Evolutionary conservation across 2,888 invertebrate genomes (phyloP).

Genomic region (Chymomyza amoena): DNA sequence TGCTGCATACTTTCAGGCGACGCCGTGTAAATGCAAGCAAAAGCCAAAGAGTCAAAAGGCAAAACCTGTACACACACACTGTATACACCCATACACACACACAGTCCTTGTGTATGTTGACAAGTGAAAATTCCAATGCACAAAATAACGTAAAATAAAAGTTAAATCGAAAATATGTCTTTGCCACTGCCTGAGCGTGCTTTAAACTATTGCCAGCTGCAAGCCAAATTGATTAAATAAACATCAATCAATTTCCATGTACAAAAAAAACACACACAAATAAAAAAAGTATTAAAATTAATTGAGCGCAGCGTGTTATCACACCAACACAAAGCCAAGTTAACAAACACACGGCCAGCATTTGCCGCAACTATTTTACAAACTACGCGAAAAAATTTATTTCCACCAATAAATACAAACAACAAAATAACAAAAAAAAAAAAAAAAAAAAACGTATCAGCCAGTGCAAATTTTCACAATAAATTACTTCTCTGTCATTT

Average conservation of each 20-base stretch:
- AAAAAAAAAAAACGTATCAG: no score
- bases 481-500: slow-evolving; percentile 43
- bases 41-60: neutral
- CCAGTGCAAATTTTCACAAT: slow-evolving; percentile 7
- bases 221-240: slow-evolving; percentile 29
- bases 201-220: neutral
- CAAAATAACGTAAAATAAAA: neutral
- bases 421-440: slow-evolving; percentile 24
- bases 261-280: slow-evolving; percentile 41
- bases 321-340: slow-evolving; percentile 18
- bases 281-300: slow-evolving; percentile 36
- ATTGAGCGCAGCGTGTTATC: slow-evolving; percentile 48
- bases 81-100: neutral
- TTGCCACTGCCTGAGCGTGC: neutral
- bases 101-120: neutral
- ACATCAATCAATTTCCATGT: slow-evolving; percentile 58
- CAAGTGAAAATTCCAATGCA: neutral
- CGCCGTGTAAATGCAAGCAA: neutral
- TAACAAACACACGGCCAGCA: slow-evolving; percentile 38
- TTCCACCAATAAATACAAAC: neutral
- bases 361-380: slow-evolving; percentile 7
- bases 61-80: neutral
- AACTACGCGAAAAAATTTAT: neutral
- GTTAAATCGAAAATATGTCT: neutral
- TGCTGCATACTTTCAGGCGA: slow-evolving; percentile 4